Conservation (phyloP, 2,113 vertebrate genomes). For the Gila orcuttii region DNA sequence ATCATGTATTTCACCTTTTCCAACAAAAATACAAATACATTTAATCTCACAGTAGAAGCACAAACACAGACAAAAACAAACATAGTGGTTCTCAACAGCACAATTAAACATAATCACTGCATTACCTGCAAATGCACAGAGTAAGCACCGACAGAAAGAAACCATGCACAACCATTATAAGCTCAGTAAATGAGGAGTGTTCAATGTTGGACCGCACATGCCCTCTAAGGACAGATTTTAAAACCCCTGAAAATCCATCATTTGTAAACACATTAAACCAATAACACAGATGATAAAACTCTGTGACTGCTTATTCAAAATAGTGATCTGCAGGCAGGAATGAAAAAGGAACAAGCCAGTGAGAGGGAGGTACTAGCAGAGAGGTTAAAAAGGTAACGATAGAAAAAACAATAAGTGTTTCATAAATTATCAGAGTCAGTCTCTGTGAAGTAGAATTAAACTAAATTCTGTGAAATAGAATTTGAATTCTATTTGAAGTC, state of each 20-base stretch:
- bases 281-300: background rate
- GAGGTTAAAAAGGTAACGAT: slow-evolving; percentile 16
- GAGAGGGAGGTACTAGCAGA: background rate
- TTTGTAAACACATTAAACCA: slow-evolving; percentile 24
- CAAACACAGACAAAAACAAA: slow-evolving; percentile 25
- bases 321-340: background rate
- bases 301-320: background rate
- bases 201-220: slow-evolving; percentile 1
- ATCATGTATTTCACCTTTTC: background rate
- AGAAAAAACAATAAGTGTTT: background rate
- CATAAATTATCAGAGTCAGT: background rate
- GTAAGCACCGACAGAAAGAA: slow-evolving; percentile 4
- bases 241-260: background rate
- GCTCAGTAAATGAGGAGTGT: background rate
- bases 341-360: background rate
- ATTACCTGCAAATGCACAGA: background rate
- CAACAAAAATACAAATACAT: background rate
- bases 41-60: slow-evolving; percentile 2
- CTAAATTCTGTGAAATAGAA: slow-evolving; percentile 11
- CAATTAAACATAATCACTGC: slow-evolving; percentile 19
- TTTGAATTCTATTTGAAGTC: slow-evolving; percentile 89
- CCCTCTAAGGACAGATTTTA: slow-evolving; percentile 12
- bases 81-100: background rate
- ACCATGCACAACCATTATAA: background rate
- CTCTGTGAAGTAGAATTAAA: slow-evolving; percentile 10